Evolutionary conservation across 2,797 vertebrate species (phyloP), one percentile per base, ranked within the genome.

Genomic region (Brachyrhaphis roseni): DNA sequence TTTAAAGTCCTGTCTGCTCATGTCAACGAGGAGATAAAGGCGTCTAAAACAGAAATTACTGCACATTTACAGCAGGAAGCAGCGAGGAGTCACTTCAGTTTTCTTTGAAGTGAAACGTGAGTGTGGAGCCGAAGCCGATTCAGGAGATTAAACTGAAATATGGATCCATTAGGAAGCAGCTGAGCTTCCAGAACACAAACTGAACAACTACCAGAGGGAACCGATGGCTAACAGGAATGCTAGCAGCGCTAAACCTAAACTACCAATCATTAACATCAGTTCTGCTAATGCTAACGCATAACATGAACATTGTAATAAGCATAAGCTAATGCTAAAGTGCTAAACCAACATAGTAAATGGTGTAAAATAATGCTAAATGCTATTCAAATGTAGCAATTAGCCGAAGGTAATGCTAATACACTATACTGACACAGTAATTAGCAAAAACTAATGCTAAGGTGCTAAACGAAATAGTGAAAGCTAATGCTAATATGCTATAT

Each of bases 1-100:
- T 78, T 79, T 72, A 41, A 70, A 72, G 76, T 59, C 45, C 41
- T 59, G 57, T 41, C 36, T 18, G 5, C 57, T 41, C 68, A 7
- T 80, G 53, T 76, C 34, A 66, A 57, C 43, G 66, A 15, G 66
- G 11, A n/a, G 39, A 45, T 45, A 8, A 45, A 43, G 6, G 26
- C 62, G n/a, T 2, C 20, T 1, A 70, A 70, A 70, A 70, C 39
- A 70, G 66, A 70, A n/a, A 43, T 45, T 70, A 70, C 41, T 3
- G 66, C 39, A 45, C 23, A 15, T 43, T 43, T 70, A 45, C 39
- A 70, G 66, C 66, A 68, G 3, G 36, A 68, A 39, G 64, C 64
- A 11, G 11, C 11, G 36, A 23, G 10, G 36, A 68, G 64, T 41
- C 39, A 2, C 39, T 41, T 68, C 23, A 68, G 64, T 12, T 68